Evolutionary conservation across 2,888 invertebrate species (phyloP).

Genomic region (Cryptus armator): DNA sequence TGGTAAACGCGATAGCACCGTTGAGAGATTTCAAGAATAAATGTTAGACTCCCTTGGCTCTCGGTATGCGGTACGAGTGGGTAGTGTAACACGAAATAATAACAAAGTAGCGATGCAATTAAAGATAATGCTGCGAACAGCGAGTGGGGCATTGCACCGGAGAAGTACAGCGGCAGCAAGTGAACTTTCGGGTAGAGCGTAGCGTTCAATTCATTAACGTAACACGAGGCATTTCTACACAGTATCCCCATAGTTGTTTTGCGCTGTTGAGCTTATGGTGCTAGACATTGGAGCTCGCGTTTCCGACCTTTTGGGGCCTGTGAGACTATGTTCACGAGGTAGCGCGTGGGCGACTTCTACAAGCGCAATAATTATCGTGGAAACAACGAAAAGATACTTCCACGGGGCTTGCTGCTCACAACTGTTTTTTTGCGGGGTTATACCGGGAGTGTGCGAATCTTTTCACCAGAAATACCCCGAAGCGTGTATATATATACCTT

Average conservation of each 20-base stretch:
- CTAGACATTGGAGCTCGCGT: slow-evolving; percentile 55
- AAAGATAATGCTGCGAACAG: slow-evolving; percentile 62
- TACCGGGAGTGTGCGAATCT: slow-evolving; percentile 17
- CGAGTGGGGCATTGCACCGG: slow-evolving; percentile 32
- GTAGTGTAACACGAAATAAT: slow-evolving; percentile 62
- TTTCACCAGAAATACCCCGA: not conserved
- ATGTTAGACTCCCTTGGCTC: slow-evolving; percentile 5
- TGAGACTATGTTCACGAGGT: slow-evolving; percentile 37
- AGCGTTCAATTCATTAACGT: slow-evolving; percentile 73
- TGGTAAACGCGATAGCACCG: slow-evolving; percentile 21
- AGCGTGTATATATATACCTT: not conserved
- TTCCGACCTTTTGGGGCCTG: slow-evolving; percentile 60
- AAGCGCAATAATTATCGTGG: slow-evolving; percentile 71
- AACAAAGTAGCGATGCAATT: slow-evolving; percentile 71
- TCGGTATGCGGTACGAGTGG: slow-evolving; percentile 61
- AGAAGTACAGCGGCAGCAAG: slow-evolving; percentile 46
- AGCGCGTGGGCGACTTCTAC: slow-evolving; percentile 71
- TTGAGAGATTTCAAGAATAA: slow-evolving; percentile 40
- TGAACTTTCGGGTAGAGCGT: slow-evolving; percentile 64
- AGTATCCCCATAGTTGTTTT: slow-evolving; percentile 29
- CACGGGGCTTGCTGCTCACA: slow-evolving; percentile 27
- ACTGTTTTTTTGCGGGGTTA: slow-evolving; percentile 14
- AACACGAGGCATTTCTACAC: slow-evolving; percentile 71
- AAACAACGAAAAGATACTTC: slow-evolving; percentile 64
- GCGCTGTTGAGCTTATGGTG: slow-evolving; percentile 37